These are phyloP conservation scores for Tethea ocularis DNA, from an alignment of 2,888 invertebrate species.

Conservation along the genomic window DNA sequence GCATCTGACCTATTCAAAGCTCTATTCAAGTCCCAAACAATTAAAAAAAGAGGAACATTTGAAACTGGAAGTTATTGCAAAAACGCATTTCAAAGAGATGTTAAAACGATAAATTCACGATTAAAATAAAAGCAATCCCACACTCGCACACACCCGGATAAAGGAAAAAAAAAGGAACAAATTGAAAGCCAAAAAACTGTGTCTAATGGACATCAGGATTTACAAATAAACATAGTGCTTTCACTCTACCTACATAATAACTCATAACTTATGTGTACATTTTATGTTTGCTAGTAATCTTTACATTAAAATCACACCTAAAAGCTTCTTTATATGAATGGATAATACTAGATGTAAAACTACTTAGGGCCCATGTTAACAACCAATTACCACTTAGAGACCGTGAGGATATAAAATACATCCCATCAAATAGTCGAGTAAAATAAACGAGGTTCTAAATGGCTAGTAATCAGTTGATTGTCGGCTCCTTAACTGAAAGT, in stretches of 20 bases:
- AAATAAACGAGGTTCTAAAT: conserved; percentile 23
- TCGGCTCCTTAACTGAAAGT: conserved; percentile 39
- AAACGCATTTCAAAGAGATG: neutral
- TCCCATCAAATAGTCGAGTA: conserved; percentile 1
- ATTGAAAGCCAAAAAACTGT: neutral
- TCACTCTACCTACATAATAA: no score
- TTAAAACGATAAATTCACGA: neutral
- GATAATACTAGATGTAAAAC: no score
- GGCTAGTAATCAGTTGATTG: conserved; percentile 44
- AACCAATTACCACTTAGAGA: neutral
- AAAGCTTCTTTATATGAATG: no score
- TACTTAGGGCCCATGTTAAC: neutral
- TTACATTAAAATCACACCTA: no score
- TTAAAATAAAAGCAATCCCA: neutral
- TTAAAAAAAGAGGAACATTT: neutral
- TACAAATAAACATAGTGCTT: neutral
- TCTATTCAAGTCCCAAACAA: no score
- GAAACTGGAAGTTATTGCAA: neutral
- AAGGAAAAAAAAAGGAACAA: neutral
- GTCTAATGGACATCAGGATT: neutral
- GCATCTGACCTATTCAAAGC: no score
- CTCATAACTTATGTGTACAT: no score
- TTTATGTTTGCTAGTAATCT: no score
- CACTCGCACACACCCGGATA: neutral
- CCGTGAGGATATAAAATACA: neutral